A percentile compares a stretch with the other conserved stretches of the same genome.
Evolutionary conservation across 2,888 invertebrate genomes (phyloP).

Genomic region (Polydrusus pterygomalis): DNA sequence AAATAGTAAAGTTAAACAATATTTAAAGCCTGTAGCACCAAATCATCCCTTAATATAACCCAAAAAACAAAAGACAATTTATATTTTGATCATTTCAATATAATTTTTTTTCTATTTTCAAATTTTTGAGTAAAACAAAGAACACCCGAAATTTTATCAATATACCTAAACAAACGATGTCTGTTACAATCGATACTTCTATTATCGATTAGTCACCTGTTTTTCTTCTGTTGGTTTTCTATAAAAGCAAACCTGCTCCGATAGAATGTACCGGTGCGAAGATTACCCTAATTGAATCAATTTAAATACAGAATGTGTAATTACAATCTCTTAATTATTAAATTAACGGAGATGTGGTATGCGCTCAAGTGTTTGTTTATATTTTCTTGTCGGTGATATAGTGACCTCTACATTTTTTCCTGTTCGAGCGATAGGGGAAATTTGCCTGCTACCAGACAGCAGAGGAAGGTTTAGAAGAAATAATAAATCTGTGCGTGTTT

Average conservation of each 20-base stretch:
- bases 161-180: neutral
- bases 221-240: slow-evolving; percentile 18
- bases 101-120: no score
- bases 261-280: slow-evolving; percentile 40
- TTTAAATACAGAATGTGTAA: slow-evolving; percentile 53
- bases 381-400: slow-evolving; percentile 56
- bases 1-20: no score
- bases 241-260: slow-evolving; percentile 26
- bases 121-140: no score
- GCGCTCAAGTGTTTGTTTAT: slow-evolving; percentile 56
- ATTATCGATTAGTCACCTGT: no score
- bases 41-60: no score
- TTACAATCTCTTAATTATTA: slow-evolving; percentile 59
- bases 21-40: no score
- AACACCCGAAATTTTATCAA: neutral
- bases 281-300: slow-evolving; percentile 55
- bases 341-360: slow-evolving; percentile 57
- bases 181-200: neutral
- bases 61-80: no score
- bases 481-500: no score
- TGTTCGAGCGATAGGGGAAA: slow-evolving; percentile 28
- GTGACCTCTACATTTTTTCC: slow-evolving; percentile 57
- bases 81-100: no score
- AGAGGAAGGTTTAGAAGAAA: no score
- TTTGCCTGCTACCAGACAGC: no score